Evolutionary conservation across 2,888 invertebrate genomes (phyloP), one percentile per base, ranked within the genome.

Genomic region (Rosalia funebris): DNA sequence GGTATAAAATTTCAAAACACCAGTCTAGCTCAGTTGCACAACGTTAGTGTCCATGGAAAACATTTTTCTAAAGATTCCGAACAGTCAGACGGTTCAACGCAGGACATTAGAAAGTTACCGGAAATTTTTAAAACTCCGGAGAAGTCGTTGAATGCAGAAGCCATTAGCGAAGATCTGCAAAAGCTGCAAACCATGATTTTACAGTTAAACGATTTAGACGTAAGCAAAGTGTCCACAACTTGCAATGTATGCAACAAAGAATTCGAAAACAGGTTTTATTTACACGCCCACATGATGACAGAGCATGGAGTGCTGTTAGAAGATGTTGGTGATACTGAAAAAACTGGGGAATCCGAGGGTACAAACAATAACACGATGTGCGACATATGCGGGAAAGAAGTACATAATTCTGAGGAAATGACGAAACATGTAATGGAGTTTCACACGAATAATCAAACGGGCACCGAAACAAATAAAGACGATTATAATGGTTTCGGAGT

Each of bases 161-260:
- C 89, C 1, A 91, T 93, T 50, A 92, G 92, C 69, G 92, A 94
- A 79, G 94, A 95, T 79, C 83, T 95, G 10, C 91, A 93, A 66
- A 94, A 95, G 78, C 81, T 95, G 57, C 95, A 95, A 81, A 92
- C 92, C 14, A 96, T 94, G 95, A 92, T 93, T 73, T 87, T 91
- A 72, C 95, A 92, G 81, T 83, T 94, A 74, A 96, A 93, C 81
- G 93, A 92, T 69, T 82, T 93, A 44, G 91, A 91, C 69, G 88
- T 86, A 0, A 83, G 83, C 61, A 84, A 85, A 63, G 81, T 82
- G 2, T 77, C 84, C 16, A 73, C 72, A 2, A 72, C 71, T n/a
- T 93, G 93, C 76, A 87, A 85, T 56, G 81, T 90, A 11, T 93
- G 93, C 72, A 87, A 88, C 31, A 87, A 88, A 64, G 91, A 91